Evolutionary conservation across 2,113 vertebrate genomes (phyloP), one percentile per base, ranked within the genome.

Genomic region (Dicrurus megarhynchus): DNA sequence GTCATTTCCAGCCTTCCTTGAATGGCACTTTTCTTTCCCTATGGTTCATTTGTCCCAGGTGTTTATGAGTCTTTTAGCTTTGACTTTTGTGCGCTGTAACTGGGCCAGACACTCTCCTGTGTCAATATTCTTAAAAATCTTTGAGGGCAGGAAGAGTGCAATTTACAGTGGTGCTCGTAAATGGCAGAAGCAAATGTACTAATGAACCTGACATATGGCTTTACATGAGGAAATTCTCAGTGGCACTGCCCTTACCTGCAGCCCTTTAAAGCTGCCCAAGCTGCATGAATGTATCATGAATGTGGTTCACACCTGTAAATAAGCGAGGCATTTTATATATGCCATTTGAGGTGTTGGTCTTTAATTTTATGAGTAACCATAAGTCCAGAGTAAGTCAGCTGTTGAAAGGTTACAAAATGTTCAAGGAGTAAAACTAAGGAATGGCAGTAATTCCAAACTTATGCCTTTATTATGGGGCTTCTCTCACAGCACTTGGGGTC

Each of bases 71-170:
- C 76, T 93, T 95, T n/a, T 33, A 55, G 50, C 77, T 93, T 87
- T 95, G 86, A 96, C 49, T 86, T 96, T 83, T 82, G 69, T 77
- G 93, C 92, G 83, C 49, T 46, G 30, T 90, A 96, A 93, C 41
- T 94, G 67, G 69, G 87, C 67, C 59, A 91, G 94, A 84, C n/a
- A 7, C 30, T 50, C 78, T 96, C 81, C 71, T 91, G 41, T 96
- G 82, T 96, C 76, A 84, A 63, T 88, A 64, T 83, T 97, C 93
- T 93, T 47, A 75, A 83, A 95, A 96, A 96, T 85, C 79, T 95
- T 61, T 63, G 87, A 78, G 90, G 63, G 32, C 35, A 90, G 65
- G 42, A 94, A 50, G 39, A 96, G 19, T 68, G 60, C 79, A 91
- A 73, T 95, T 91, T 91, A 42, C 92, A 75, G 33, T 79, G 93